Base-by-base conservation (phyloP, 2,888 invertebrate genomes). In the Sclerodermus sp. region DNA sequence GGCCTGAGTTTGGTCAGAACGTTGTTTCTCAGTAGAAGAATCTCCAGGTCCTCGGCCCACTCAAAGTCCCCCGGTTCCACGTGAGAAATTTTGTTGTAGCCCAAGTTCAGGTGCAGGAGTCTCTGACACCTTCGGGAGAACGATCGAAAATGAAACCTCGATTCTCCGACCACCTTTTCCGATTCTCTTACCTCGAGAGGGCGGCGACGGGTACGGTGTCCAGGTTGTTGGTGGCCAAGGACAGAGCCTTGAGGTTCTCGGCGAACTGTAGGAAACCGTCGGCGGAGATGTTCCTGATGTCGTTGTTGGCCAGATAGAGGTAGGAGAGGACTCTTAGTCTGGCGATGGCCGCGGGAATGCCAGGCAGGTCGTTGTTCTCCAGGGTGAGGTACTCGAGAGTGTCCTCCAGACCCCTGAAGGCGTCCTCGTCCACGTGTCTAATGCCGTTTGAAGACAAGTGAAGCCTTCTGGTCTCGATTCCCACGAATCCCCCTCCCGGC, bases 71-170 rank as follows among this genome's bases (percentile, higher is more conserved):
- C 87, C 53, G 88, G 85, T 61, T 85, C 84, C 64, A 92, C 85
- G 73, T 89, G 87, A 59, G 85, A 83, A 70, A 94, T 91, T 73
- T 87, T 87, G 77, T 94, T 93, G 79, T 93, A 93, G 54, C 91
- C 93, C 70, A 93, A 84, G 79, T 93, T 93, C 61, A 93, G 84
- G 79, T 93, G 92, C n/a, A 90, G 84, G 48, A 93, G 82, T 68
- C 87, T 85, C 45, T 87, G 85, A 70, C 91, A 90, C 67, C 85
- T 64, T 2, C 5, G 4, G 2, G 14, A 14, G 12, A 38, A n/a
- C 14, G 14, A n/a, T n/a, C n/a, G n/a, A n/a, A n/a, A n/a, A n/a
- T n/a, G n/a, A n/a, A n/a, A n/a, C n/a, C n/a, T n/a, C n/a, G n/a
- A n/a, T n/a, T n/a, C n/a, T n/a, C n/a, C n/a, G n/a, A n/a, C n/a